phyloP scores from a whole-genome alignment of 2,797 vertebrate genomes.

The Tragelaphus oryx region DNA sequence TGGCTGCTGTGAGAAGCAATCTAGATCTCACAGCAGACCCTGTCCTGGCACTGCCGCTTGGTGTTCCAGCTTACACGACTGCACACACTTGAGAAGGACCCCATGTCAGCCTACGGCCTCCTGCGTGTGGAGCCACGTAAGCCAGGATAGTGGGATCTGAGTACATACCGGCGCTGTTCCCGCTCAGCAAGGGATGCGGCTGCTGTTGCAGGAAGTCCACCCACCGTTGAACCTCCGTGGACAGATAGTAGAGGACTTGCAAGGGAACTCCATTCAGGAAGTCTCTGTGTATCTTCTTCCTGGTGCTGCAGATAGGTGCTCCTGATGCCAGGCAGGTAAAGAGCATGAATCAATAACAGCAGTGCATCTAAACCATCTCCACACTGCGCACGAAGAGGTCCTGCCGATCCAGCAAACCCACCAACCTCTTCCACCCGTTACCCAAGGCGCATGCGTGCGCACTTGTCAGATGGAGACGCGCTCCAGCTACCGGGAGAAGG shows the following conservation, averaged over 20 bases:
- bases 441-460: slow-evolving; percentile 99
- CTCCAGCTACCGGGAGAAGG: slow-evolving; percentile 97
- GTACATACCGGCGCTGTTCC: slow-evolving; percentile 94
- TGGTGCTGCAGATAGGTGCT: slow-evolving; percentile 86
- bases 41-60: slow-evolving; percentile 97
- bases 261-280: slow-evolving; percentile 98
- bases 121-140: slow-evolving; percentile 93
- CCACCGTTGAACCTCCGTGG: slow-evolving; percentile 95
- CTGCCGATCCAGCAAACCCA: slow-evolving; percentile 91
- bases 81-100: slow-evolving; percentile 96
- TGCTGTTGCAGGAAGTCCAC: slow-evolving; percentile 95
- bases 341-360: slow-evolving; percentile 96
- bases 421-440: slow-evolving; percentile 97
- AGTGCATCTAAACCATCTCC: slow-evolving; percentile 98
- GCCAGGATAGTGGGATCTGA: slow-evolving; percentile 96
- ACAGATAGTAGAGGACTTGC: slow-evolving; percentile 98
- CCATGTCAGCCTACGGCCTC: slow-evolving; percentile 95
- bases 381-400: slow-evolving; percentile 95
- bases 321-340: slow-evolving; percentile 86
- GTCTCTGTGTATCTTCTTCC: slow-evolving; percentile 95
- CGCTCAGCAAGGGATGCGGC: slow-evolving; percentile 95
- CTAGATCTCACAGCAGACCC: slow-evolving; percentile 97
- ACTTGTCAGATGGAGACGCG: slow-evolving; percentile 97
- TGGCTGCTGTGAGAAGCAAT: slow-evolving; percentile 96
- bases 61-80: slow-evolving; percentile 95